Percentiles rank a stretch among this genome's conserved stretches.
These are phyloP conservation scores for Drosophila willistoni DNA, from an alignment of 1,140 invertebrate genomes.

Conservation along the genomic window DNA sequence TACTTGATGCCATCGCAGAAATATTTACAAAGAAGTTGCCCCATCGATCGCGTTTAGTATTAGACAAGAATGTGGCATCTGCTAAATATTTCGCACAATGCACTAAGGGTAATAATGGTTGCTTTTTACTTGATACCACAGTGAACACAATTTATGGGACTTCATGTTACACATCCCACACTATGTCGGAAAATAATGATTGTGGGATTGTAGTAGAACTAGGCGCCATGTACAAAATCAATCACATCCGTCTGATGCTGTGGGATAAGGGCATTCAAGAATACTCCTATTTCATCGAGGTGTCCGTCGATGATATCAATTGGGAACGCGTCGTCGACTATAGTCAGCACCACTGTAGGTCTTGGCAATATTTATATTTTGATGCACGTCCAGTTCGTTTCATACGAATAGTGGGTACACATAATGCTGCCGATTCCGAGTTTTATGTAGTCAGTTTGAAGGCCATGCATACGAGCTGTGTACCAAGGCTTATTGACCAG, in stretches of 20 bases:
- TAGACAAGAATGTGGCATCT: conserved; percentile 96
- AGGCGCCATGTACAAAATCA: conserved; percentile 94
- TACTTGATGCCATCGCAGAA: conserved; percentile 96
- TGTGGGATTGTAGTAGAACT: conserved; percentile 94
- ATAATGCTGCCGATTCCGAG: conserved; percentile 98
- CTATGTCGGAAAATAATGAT: conserved; percentile 88
- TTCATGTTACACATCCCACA: conserved; percentile 91
- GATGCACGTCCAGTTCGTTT: conserved; percentile 93
- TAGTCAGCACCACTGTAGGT: conserved; percentile 94
- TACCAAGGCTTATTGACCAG: conserved; percentile 90
- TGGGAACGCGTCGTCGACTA: conserved; percentile 97
- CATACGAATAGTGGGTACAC: conserved; percentile 95
- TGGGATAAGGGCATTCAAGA: conserved; percentile 89
- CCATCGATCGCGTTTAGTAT: conserved; percentile 91
- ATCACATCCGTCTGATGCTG: conserved; percentile 95
- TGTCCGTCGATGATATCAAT: conserved; percentile 97
- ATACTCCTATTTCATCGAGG: conserved; percentile 95
- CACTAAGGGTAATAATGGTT: conserved; percentile 89
- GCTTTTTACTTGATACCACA: conserved; percentile 91
- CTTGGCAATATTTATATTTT: conserved; percentile 98
- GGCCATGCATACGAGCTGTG: conserved; percentile 91
- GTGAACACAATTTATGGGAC: conserved; percentile 81
- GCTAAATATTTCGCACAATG: conserved; percentile 91
- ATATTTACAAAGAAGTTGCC: conserved; percentile 90
- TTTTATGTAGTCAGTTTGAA: conserved; percentile 90